Percentiles rank a stretch among this genome's conserved stretches.
Evolutionary conservation across 2,888 invertebrate genomes (phyloP).

Genomic region (Tridacna gigas): DNA sequence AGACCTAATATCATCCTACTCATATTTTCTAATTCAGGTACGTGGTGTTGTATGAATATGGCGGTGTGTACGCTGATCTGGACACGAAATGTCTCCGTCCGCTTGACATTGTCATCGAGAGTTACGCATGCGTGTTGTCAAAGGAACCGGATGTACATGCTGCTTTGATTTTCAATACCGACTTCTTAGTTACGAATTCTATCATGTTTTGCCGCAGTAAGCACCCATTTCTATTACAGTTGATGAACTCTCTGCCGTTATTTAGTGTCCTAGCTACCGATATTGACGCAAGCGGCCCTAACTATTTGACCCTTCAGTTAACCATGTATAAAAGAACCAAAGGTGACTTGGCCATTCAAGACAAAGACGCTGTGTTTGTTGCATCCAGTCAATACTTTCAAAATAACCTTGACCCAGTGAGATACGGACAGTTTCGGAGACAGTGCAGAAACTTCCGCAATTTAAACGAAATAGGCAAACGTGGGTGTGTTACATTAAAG

Average conservation of each 20-base stretch:
- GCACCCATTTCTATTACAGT: conserved; percentile 76
- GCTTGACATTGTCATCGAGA: conserved; percentile 68
- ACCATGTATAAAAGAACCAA: conserved; percentile 12
- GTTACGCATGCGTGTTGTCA: conserved; percentile 75
- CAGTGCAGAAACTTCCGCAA: conserved; percentile 65
- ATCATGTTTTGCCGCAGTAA: conserved; percentile 74
- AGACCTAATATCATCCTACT: no score
- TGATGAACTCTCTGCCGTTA: conserved; percentile 71
- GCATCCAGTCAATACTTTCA: conserved; percentile 78
- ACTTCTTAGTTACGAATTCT: conserved; percentile 76
- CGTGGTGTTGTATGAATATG: conserved; percentile 80
- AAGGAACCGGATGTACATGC: conserved; percentile 80
- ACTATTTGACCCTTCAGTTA: conserved; percentile 70
- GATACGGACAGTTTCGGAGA: conserved; percentile 67
- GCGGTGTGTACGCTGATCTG: conserved; percentile 82
- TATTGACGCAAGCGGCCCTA: conserved; percentile 79
- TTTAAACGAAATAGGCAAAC: conserved; percentile 63
- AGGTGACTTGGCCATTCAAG: conserved; percentile 43
- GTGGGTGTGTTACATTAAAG: conserved; percentile 74
- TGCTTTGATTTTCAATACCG: conserved; percentile 73
- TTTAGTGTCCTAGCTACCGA: conserved; percentile 75
- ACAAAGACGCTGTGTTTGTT: conserved; percentile 66
- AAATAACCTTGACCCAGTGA: conserved; percentile 74
- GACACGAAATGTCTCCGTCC: conserved; percentile 79
- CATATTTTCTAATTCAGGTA: conserved; percentile 65